Evolutionary conservation across 2,113 vertebrate species (phyloP).

Genomic region (Petaurus breviceps): DNA sequence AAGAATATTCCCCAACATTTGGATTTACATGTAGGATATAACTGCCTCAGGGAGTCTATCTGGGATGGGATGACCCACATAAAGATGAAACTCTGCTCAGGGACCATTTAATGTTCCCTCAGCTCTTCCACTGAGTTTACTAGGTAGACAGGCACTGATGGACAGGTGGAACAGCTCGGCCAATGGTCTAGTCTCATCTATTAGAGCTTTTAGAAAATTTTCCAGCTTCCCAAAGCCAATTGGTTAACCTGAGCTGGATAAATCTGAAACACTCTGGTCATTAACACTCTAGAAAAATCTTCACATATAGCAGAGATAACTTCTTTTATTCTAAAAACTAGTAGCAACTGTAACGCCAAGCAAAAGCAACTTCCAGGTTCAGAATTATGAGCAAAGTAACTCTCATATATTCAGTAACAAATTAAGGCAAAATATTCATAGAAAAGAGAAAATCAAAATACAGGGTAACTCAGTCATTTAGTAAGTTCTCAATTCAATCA

Average conservation of each 20-base stretch:
- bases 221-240: neutral
- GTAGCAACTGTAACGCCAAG: too few relatives aligned
- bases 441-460: too few relatives aligned
- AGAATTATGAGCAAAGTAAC: too few relatives aligned
- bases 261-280: neutral
- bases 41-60: neutral
- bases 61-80: neutral
- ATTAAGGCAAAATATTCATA: too few relatives aligned
- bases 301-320: neutral
- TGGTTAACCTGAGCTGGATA: neutral
- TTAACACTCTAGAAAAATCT: neutral
- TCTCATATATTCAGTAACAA: too few relatives aligned
- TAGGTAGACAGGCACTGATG: neutral
- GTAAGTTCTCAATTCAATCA: too few relatives aligned
- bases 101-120: neutral
- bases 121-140: neutral
- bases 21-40: neutral
- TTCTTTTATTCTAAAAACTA: neutral
- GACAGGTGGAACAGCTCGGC: neutral
- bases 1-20: neutral
- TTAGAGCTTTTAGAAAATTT: neutral
- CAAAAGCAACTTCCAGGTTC: too few relatives aligned
- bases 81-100: neutral
- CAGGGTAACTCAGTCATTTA: too few relatives aligned
- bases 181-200: neutral